Conservation (phyloP, 2,797 vertebrate species). For the Neosalanx taihuensis region DNA sequence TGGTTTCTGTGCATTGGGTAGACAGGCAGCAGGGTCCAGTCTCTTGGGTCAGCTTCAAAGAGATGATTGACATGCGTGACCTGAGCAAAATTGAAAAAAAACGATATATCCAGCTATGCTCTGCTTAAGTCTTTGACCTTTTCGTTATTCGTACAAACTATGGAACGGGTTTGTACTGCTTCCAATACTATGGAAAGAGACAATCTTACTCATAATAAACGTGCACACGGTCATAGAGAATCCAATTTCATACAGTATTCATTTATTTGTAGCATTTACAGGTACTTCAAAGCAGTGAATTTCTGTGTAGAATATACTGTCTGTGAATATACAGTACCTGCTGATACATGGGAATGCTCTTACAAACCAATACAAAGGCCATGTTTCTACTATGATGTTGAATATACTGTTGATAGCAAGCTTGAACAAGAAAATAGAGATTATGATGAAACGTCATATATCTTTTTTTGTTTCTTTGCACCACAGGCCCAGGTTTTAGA, state of each 20-base stretch:
- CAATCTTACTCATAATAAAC: background rate
- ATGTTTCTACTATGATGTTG: background rate
- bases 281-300: too few species aligned
- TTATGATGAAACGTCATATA: conserved; percentile 24
- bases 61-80: conserved; percentile 36
- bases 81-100: conserved; percentile 48
- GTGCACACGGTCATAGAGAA: background rate
- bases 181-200: conserved; percentile 13
- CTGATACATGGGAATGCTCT: too few species aligned
- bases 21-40: background rate
- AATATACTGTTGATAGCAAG: conserved; percentile 15
- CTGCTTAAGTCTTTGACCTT: conserved; percentile 48
- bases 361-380: background rate
- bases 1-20: background rate
- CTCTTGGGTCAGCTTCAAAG: conserved; percentile 19
- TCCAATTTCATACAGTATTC: conserved; percentile 4
- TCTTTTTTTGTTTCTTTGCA: conserved; percentile 30
- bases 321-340: too few species aligned
- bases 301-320: conserved; percentile 1
- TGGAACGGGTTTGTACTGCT: conserved; percentile 38
- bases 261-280: background rate
- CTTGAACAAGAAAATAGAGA: background rate
- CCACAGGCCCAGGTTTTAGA: conserved; percentile 23
- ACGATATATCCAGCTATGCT: conserved; percentile 18
- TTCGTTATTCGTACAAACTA: conserved; percentile 31